phyloP scores from a whole-genome alignment of 2,888 invertebrate species.

The Apodemia zela region DNA sequence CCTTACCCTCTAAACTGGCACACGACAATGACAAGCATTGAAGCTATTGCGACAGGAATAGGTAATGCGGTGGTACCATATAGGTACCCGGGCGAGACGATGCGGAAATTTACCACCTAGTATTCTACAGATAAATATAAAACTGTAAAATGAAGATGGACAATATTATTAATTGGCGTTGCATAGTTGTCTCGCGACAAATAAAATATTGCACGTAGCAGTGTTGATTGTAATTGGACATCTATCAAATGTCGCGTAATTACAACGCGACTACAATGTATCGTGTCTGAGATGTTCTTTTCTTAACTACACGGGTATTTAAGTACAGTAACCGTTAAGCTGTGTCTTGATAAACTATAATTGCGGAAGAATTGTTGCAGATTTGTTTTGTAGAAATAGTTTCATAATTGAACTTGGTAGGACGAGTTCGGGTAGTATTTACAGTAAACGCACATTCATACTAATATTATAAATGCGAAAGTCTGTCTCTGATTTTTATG shows the following conservation, averaged over 20 bases:
- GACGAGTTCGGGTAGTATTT: too few relatives aligned
- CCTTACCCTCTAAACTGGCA: too few relatives aligned
- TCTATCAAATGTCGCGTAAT: constrained; percentile 16
- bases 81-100: too few relatives aligned
- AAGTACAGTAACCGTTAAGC: background rate
- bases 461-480: too few relatives aligned
- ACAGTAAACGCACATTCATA: too few relatives aligned
- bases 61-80: too few relatives aligned
- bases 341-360: background rate
- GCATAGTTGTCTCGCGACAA: constrained; percentile 5
- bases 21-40: too few relatives aligned
- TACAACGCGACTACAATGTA: constrained; percentile 15
- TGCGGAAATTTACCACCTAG: too few relatives aligned
- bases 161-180: constrained; percentile 1
- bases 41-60: too few relatives aligned
- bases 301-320: constrained; percentile 4
- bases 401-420: too few relatives aligned
- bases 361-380: background rate
- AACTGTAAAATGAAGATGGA: constrained; percentile 7
- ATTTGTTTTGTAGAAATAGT: background rate
- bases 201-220: constrained; percentile 4
- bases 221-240: constrained; percentile 15
- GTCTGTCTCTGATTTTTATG: too few relatives aligned
- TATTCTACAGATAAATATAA: background rate
- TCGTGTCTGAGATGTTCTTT: constrained; percentile 7